Evolutionary conservation across 2,888 invertebrate genomes (phyloP), one percentile per base, ranked within the genome.

Genomic region (Hemicrepidius hirtus): DNA sequence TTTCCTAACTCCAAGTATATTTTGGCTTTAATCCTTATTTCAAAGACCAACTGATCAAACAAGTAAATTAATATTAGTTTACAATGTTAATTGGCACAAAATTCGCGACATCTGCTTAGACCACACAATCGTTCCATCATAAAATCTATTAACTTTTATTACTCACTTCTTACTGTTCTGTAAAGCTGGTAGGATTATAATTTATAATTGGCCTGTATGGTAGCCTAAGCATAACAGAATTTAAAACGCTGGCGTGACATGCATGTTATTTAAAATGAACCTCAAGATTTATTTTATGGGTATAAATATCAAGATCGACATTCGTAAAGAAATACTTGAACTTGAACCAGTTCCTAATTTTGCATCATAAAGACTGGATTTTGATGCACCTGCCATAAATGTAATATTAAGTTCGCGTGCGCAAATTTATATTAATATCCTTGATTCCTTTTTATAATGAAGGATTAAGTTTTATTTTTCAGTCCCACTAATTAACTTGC

Each of bases 81-180:
- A 21, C 16, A 57, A 60, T 70, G 76, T 76, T 80, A 83, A 83
- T 83, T 83, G 80, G 82, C 81, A 80, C 79, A 78, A 80, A 81
- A 82, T 81, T 80, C 76, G 76, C 80, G 68, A 72, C 76, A 82
- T 81, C 82, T 83, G 82, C 80, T 80, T 71, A 78, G 81, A 81
- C 80, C 79, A 79, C 80, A 80, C 80, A 79, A 69, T 75, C 21
- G 21, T 24, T n/a, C 55, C 4, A 7, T 57, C 55, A 32, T 57
- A 57, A 57, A 57, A 37, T 57, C 55, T 57, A 57, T 57, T 57
- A 57, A 7, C 2, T 57, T 57, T 57, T 57, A 57, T 57, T 16
- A 10, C 35, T 10, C n/a, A 12, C 16, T 7, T 53, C 10, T 2
- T 10, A 13, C 12, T 3, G 53, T 53, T 53, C 6, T 16, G 28